These are phyloP conservation scores for Bibio marci DNA, from an alignment of 2,888 invertebrate genomes.

Conservation along the genomic window DNA sequence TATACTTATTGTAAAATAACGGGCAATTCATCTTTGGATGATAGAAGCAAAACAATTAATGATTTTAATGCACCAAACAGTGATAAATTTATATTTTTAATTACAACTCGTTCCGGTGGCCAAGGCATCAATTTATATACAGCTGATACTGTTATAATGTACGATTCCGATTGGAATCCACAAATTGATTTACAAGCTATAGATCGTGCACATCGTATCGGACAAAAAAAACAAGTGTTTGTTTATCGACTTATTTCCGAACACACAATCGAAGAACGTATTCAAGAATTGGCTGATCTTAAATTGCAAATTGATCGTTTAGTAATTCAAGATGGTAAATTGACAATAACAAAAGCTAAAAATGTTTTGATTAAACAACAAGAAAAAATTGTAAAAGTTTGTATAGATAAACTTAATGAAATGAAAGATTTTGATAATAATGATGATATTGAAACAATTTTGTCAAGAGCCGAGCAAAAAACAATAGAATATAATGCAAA, in stretches of 20 bases:
- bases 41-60: slow-evolving; percentile 76
- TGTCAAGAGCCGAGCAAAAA: slow-evolving; percentile 69
- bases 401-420: no score
- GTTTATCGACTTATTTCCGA: slow-evolving; percentile 85
- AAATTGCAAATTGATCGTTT: slow-evolving; percentile 80
- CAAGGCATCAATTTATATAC: slow-evolving; percentile 86
- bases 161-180: slow-evolving; percentile 94
- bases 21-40: slow-evolving; percentile 86
- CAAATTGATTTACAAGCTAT: slow-evolving; percentile 85
- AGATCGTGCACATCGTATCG: slow-evolving; percentile 91
- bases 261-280: slow-evolving; percentile 91
- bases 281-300: slow-evolving; percentile 86
- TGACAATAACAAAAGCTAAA: slow-evolving; percentile 36
- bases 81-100: slow-evolving; percentile 85
- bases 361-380: slow-evolving; percentile 90
- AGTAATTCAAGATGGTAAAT: slow-evolving; percentile 69
- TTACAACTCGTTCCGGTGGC: slow-evolving; percentile 88
- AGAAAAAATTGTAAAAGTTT: slow-evolving; percentile 55
- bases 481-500: slow-evolving; percentile 77
- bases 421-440: no score
- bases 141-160: slow-evolving; percentile 87
- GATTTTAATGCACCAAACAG: slow-evolving; percentile 75
- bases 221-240: slow-evolving; percentile 80
- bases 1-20: slow-evolving; percentile 67
- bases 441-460: slow-evolving; percentile 68